These are phyloP conservation scores for Chorisops tibialis DNA, from an alignment of 2,888 invertebrate genomes.

Conservation along the genomic window DNA sequence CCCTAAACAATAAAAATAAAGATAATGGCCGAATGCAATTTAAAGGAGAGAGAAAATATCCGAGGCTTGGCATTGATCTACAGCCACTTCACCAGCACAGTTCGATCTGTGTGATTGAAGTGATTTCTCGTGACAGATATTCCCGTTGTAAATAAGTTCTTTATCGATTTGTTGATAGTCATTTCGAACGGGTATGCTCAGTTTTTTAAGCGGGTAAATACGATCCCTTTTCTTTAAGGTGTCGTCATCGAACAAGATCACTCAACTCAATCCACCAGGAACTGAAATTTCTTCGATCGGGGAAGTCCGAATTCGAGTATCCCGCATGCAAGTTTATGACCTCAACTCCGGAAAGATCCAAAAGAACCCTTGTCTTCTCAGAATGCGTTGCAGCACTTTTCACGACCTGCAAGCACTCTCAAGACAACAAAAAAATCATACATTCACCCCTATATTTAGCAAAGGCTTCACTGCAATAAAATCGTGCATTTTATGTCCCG, in stretches of 20 bases:
- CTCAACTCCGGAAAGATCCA: conserved; percentile 3
- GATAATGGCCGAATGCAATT: conserved; percentile 19
- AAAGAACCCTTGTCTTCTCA: not conserved
- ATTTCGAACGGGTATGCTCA: not conserved
- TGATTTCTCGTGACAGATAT: conserved; percentile 23
- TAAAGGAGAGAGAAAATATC: not conserved
- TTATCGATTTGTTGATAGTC: conserved; percentile 21
- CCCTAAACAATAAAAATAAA: conserved; percentile 29
- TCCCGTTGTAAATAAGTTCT: conserved; percentile 18
- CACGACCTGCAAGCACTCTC: not conserved
- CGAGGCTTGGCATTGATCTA: not conserved
- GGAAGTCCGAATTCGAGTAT: not conserved
- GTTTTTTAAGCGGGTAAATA: not conserved
- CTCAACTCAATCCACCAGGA: not conserved
- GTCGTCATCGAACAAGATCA: not conserved
- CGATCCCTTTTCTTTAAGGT: not conserved
- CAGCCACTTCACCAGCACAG: not conserved
- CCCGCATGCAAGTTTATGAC: conserved; percentile 6
- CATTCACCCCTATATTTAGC: conserved; percentile 13
- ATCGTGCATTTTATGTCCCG: conserved; percentile 31
- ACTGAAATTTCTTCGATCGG: conserved; percentile 4
- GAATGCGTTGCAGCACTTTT: not conserved
- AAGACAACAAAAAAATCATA: not conserved
- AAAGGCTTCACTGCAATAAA: conserved; percentile 26
- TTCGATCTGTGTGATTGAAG: conserved; percentile 4